phyloP scores from a whole-genome alignment of 2,113 vertebrate species.

The Polypterus senegalus region DNA sequence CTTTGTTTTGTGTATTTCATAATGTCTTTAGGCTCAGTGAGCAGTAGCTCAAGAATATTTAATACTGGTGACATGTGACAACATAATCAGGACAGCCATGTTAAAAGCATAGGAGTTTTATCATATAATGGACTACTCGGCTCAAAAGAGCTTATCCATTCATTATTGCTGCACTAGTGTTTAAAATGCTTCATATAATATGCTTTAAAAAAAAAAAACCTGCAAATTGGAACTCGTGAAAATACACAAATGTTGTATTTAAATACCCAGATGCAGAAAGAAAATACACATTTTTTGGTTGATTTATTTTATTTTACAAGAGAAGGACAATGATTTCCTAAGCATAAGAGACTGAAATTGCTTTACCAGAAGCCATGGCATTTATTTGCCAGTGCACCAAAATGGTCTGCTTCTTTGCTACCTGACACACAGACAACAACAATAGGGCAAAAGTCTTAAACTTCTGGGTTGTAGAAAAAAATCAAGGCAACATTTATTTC shows the following conservation, averaged over 20 bases:
- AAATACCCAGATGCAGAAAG: background rate
- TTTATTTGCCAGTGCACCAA: background rate
- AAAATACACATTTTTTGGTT: conserved; percentile 8
- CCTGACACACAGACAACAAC: conserved; percentile 11
- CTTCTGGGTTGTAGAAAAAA: conserved; percentile 22
- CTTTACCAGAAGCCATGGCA: conserved; percentile 1
- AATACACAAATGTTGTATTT: background rate
- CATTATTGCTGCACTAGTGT: too few relatives aligned
- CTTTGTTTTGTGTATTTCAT: too few relatives aligned
- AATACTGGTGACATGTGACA: too few relatives aligned
- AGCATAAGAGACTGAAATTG: conserved; percentile 1
- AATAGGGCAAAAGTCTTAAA: conserved; percentile 16
- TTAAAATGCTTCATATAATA: too few relatives aligned
- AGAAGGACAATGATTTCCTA: conserved; percentile 3
- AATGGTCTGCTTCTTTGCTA: conserved; percentile 9
- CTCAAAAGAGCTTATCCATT: too few relatives aligned
- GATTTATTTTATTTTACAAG: conserved; percentile 2
- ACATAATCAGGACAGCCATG: too few relatives aligned
- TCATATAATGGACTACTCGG: too few relatives aligned
- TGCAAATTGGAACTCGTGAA: too few relatives aligned
- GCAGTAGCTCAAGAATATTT: too few relatives aligned
- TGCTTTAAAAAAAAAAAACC: too few relatives aligned
- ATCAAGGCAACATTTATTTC: conserved; percentile 42
- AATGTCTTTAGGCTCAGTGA: too few relatives aligned
- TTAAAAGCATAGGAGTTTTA: too few relatives aligned